A percentile compares a stretch with the other conserved stretches of the same genome.
Conservation (phyloP, 1,140 invertebrate species). For the Apolygus lucorum region DNA sequence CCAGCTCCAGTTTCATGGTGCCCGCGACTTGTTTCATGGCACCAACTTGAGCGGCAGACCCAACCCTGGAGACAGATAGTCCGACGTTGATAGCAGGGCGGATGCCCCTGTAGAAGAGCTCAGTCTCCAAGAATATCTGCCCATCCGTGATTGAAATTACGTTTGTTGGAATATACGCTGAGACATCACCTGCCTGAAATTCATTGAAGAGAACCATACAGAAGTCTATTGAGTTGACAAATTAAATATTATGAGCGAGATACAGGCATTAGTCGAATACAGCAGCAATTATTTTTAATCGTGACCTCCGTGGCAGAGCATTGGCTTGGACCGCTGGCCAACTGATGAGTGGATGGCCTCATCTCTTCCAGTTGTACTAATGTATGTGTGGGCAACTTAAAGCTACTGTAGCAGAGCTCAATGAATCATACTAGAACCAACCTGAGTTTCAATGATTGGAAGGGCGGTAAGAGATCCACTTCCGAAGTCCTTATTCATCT, state of each 20-base stretch:
- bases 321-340: too few species aligned
- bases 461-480: constrained; percentile 98
- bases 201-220: constrained; percentile 99
- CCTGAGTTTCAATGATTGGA: constrained; percentile 94
- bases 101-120: constrained; percentile 99
- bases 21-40: constrained; percentile 99
- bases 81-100: constrained; percentile 99
- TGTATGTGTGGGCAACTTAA: too few species aligned
- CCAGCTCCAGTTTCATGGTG: constrained; percentile 99
- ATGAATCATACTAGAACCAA: too few species aligned
- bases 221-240: constrained; percentile 65
- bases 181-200: constrained; percentile 97
- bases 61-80: constrained; percentile 98
- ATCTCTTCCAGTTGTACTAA: too few species aligned
- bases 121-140: constrained; percentile 99
- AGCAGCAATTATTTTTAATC: neutral
- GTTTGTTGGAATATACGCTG: constrained; percentile 99
- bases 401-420: too few species aligned
- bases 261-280: neutral
- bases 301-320: too few species aligned
- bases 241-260: neutral
- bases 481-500: constrained; percentile 93
- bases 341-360: too few species aligned
- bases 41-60: constrained; percentile 98
- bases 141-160: constrained; percentile 99